These are phyloP conservation scores for Sebastes fasciatus DNA, from an alignment of 2,113 vertebrate genomes.

Conservation along the genomic window DNA sequence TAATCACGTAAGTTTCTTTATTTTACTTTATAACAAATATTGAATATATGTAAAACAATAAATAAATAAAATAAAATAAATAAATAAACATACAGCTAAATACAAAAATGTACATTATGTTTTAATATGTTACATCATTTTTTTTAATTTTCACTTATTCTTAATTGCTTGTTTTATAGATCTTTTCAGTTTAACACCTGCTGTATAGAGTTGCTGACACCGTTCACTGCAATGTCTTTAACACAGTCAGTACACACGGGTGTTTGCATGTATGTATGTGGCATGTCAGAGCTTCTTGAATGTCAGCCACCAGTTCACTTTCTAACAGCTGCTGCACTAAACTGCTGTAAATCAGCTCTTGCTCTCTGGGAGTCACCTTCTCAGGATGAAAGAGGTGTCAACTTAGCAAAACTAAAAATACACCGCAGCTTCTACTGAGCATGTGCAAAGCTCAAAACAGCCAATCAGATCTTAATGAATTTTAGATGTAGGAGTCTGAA, in stretches of 20 bases:
- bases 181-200: conserved; percentile 5
- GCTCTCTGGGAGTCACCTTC: conserved; percentile 50
- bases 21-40: no score
- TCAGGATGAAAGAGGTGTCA: conserved; percentile 29
- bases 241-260: background rate
- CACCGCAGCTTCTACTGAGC: conserved; percentile 1
- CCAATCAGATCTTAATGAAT: conserved; percentile 9
- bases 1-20: no score
- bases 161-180: background rate
- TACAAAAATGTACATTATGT: background rate
- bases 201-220: background rate
- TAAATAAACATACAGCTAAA: background rate
- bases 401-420: conserved; percentile 68
- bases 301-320: conserved; percentile 15
- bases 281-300: conserved; percentile 34
- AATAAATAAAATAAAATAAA: background rate
- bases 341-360: background rate
- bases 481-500: background rate
- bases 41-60: background rate
- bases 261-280: conserved; percentile 16
- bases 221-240: background rate
- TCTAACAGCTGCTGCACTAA: conserved; percentile 37
- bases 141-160: background rate
- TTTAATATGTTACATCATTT: background rate
- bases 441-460: conserved; percentile 39